Conservation (phyloP, 2,797 vertebrate genomes). For the Luscinia megarhynchos region DNA sequence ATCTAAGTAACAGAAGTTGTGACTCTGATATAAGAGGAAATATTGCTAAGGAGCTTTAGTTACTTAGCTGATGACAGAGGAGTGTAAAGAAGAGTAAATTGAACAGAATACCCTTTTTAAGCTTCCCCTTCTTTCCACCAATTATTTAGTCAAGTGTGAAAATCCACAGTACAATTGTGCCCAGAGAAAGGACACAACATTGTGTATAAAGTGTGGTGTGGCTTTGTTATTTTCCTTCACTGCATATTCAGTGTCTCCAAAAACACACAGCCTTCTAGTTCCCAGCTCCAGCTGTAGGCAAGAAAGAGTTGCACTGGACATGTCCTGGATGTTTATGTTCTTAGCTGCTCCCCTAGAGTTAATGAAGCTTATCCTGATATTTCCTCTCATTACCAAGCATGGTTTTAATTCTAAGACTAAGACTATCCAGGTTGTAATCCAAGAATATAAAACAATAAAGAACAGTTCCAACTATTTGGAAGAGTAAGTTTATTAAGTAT, state of each 20-base stretch:
- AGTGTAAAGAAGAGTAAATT: neutral
- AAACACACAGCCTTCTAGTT: neutral
- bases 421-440: neutral
- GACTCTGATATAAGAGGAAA: neutral
- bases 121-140: accelerated
- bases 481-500: neutral
- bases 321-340: neutral
- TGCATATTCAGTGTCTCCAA: neutral
- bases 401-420: neutral
- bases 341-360: neutral
- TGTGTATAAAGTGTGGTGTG: neutral
- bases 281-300: neutral
- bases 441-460: neutral
- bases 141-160: neutral
- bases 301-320: neutral
- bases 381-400: neutral
- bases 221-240: neutral
- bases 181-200: neutral
- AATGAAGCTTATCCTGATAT: neutral
- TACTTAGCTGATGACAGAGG: neutral
- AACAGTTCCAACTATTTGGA: neutral
- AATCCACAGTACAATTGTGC: neutral
- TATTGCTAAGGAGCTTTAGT: neutral
- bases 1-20: neutral
- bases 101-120: neutral